These are phyloP conservation scores for Tetramorium simillimum DNA, from an alignment of 1,140 invertebrate genomes.

Conservation along the genomic window DNA sequence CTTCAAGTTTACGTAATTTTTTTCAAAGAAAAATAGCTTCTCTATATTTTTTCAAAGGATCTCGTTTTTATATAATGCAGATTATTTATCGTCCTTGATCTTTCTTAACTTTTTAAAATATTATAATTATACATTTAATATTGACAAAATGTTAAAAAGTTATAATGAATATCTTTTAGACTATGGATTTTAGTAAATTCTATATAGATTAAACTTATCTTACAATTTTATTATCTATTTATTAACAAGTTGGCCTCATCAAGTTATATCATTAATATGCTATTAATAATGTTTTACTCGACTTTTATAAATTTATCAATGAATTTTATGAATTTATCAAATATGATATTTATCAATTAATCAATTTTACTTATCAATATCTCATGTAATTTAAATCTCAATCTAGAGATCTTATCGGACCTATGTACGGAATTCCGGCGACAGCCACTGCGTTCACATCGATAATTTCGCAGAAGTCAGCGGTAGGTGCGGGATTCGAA, in stretches of 20 bases:
- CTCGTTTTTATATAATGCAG: not conserved
- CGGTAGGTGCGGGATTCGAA: constrained; percentile 65
- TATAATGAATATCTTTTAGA: not conserved
- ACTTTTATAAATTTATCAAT: too few species aligned
- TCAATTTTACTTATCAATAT: not conserved
- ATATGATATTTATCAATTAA: too few species aligned
- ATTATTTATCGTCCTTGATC: not conserved
- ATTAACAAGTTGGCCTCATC: not conserved
- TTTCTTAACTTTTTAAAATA: not conserved
- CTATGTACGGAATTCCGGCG: constrained; percentile 61
- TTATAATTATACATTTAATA: not conserved
- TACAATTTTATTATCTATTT: not conserved
- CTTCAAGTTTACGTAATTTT: not conserved
- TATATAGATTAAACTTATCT: not conserved
- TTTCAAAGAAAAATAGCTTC: not conserved
- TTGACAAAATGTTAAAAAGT: not conserved
- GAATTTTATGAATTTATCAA: too few species aligned
- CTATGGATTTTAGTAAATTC: not conserved
- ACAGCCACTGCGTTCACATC: constrained; percentile 71
- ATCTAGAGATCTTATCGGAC: constrained; percentile 60
- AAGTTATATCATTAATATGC: not conserved
- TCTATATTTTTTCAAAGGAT: not conserved
- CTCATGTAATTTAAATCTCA: not conserved
- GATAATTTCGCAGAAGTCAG: constrained; percentile 65
- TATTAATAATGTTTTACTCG: not conserved